Percentiles rank a stretch among this genome's conserved stretches.
Evolutionary conservation across 2,113 vertebrate species (phyloP).

Genomic region (Calyptomena viridis): DNA sequence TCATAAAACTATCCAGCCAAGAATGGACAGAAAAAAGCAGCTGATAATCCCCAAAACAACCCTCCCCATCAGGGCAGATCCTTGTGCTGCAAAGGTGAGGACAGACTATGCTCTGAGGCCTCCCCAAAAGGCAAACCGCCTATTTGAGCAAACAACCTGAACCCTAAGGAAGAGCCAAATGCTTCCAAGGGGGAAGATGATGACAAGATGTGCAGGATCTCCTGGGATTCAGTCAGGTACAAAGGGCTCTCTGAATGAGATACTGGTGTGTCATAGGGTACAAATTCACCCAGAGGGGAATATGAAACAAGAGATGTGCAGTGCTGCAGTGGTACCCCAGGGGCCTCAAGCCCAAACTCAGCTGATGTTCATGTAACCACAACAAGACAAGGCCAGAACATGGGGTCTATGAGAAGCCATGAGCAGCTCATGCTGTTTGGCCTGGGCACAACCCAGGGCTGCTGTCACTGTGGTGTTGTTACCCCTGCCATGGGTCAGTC

Average conservation of each 20-base stretch:
- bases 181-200: neutral
- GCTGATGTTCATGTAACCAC: neutral
- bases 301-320: neutral
- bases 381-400: rapidly evolving
- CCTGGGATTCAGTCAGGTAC: neutral
- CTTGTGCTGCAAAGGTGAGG: neutral
- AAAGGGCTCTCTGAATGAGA: neutral
- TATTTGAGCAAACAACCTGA: neutral
- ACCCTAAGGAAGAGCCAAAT: neutral
- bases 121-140: neutral
- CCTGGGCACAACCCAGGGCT: neutral
- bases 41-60: neutral
- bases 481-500: rapidly evolving
- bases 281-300: neutral
- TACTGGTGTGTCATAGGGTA: rapidly evolving
- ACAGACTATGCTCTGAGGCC: neutral
- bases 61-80: too few species aligned
- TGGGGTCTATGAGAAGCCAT: rapidly evolving
- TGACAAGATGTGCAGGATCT: neutral
- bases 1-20: neutral
- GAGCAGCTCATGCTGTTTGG: neutral
- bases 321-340: neutral
- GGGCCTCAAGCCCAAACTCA: neutral
- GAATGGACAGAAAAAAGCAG: neutral
- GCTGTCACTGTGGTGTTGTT: neutral